Evolutionary conservation across 2,113 vertebrate genomes (phyloP).

Genomic region (Mystacornis crossleyi): DNA sequence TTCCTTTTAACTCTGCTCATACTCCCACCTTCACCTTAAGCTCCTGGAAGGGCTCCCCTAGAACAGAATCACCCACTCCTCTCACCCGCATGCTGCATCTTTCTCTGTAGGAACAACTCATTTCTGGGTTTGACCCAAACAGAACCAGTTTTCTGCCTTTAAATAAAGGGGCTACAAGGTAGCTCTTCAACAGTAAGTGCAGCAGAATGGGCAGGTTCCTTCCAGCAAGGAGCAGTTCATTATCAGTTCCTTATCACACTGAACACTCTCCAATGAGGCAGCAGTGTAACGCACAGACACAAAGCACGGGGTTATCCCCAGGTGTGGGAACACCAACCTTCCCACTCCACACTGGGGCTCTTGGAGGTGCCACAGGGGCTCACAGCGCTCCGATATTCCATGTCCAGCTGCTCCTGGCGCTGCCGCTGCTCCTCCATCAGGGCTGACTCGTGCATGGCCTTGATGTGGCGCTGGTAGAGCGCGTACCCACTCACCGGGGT

Average conservation of each 20-base stretch:
- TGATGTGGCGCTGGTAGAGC: slow-evolving; percentile 94
- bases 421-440: slow-evolving; percentile 92
- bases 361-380: slow-evolving; percentile 81
- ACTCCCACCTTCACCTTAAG: background rate
- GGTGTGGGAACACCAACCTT: slow-evolving; percentile 76
- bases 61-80: background rate
- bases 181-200: background rate
- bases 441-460: slow-evolving; percentile 90
- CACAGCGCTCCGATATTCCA: slow-evolving; percentile 80
- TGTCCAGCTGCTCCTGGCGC: slow-evolving; percentile 88
- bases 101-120: background rate
- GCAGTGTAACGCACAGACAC: background rate
- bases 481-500: slow-evolving; percentile 85
- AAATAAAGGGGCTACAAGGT: background rate
- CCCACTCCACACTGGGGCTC: slow-evolving; percentile 89
- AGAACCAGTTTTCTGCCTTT: background rate
- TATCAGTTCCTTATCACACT: background rate
- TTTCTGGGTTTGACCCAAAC: background rate
- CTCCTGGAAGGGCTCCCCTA: background rate
- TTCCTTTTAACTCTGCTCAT: background rate
- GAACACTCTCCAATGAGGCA: background rate
- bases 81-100: rapidly evolving
- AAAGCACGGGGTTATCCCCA: background rate
- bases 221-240: background rate
- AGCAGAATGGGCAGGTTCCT: background rate